Evolutionary conservation across 2,888 invertebrate species (phyloP).

Genomic region (Clostera curtula): DNA sequence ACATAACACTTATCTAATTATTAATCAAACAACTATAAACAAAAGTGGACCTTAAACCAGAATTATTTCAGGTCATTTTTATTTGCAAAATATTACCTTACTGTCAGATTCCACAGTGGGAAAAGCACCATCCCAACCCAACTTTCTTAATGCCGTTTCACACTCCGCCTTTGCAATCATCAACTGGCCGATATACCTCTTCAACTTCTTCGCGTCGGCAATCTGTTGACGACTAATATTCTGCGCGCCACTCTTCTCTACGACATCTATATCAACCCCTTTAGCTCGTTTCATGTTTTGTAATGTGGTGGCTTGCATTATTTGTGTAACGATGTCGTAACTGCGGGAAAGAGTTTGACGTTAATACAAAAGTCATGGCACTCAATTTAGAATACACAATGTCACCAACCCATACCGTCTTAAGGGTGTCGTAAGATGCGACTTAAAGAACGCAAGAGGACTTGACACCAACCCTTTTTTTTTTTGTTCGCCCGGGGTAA

Average conservation of each 20-base stretch:
- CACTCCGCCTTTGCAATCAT: slow-evolving; percentile 87
- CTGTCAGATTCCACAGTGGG: slow-evolving; percentile 69
- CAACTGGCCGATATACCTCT: slow-evolving; percentile 88
- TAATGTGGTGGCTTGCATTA: slow-evolving; percentile 94
- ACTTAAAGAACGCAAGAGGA: no score
- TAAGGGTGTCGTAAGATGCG: no score
- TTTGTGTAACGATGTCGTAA: slow-evolving; percentile 91
- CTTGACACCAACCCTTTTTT: no score
- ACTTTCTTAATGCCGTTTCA: slow-evolving; percentile 81
- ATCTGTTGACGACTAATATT: slow-evolving; percentile 84
- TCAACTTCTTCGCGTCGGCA: slow-evolving; percentile 86
- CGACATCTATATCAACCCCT: slow-evolving; percentile 80
- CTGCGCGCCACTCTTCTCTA: slow-evolving; percentile 66
- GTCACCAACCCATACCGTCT: no score
- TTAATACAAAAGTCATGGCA: no score
- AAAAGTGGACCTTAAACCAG: no score
- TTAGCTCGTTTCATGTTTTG: slow-evolving; percentile 92
- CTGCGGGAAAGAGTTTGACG: slow-evolving; percentile 45
- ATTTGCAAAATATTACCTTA: slow-evolving; percentile 36
- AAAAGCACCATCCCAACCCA: slow-evolving; percentile 86
- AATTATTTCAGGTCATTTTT: no score
- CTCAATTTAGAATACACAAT: no score
- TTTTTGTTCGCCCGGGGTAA: no score
- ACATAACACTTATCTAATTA: slow-evolving; percentile 7
- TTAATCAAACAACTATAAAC: no score